Conservation (phyloP, 2,888 invertebrate genomes). For the Hypomecis atomaria region DNA sequence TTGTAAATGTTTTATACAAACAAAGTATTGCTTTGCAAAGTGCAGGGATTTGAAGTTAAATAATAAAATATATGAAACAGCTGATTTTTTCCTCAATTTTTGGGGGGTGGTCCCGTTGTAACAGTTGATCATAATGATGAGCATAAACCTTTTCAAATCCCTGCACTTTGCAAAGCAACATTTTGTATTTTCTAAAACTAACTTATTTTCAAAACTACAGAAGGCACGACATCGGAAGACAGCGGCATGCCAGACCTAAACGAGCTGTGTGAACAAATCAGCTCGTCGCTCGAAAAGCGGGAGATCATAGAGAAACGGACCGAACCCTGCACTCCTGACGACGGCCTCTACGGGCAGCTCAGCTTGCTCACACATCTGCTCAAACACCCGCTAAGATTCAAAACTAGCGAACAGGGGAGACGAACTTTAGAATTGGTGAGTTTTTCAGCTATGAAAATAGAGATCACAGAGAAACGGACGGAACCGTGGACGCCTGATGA, state of each 20-base stretch:
- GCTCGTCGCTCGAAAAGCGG: slow-evolving; percentile 89
- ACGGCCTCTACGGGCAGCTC: slow-evolving; percentile 94
- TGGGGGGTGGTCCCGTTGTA: too few species aligned
- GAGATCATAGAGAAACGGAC: slow-evolving; percentile 93
- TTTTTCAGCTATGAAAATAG: not conserved
- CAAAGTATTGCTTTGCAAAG: too few species aligned
- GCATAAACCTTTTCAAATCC: too few species aligned
- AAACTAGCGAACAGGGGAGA: slow-evolving; percentile 90
- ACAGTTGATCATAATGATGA: too few species aligned
- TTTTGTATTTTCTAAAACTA: not conserved
- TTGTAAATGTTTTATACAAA: too few species aligned
- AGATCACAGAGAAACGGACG: not conserved
- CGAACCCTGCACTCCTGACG: slow-evolving; percentile 92
- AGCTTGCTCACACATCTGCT: slow-evolving; percentile 94
- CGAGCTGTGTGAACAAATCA: slow-evolving; percentile 88
- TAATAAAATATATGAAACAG: too few species aligned
- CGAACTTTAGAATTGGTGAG: slow-evolving; percentile 86
- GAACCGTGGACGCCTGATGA: not conserved
- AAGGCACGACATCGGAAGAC: slow-evolving; percentile 77
- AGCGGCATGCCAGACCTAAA: slow-evolving; percentile 86
- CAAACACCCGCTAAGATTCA: slow-evolving; percentile 95
- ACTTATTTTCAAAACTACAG: slow-evolving; percentile 44
- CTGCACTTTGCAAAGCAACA: too few species aligned
- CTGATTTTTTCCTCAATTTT: too few species aligned
- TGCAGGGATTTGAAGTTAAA: too few species aligned